Evolutionary conservation across 2,888 invertebrate genomes (phyloP).

Genomic region (Uloborus plumipes): DNA sequence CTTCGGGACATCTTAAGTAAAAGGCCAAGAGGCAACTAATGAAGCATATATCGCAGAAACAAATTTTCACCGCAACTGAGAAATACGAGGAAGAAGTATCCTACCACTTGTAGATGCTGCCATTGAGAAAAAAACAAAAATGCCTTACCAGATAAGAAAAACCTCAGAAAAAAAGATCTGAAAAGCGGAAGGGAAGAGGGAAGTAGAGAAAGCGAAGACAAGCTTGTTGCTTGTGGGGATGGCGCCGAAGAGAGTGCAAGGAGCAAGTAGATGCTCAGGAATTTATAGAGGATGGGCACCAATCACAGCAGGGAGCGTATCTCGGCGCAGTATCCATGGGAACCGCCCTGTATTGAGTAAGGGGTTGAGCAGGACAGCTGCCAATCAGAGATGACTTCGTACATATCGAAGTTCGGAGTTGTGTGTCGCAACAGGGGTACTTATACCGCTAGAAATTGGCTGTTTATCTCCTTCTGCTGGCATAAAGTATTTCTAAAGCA

Average conservation of each 20-base stretch:
- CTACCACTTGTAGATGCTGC: too few species aligned
- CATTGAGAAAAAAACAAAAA: too few species aligned
- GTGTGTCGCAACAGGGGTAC: background rate
- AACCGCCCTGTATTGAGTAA: slow-evolving; percentile 51
- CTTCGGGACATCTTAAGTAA: too few species aligned
- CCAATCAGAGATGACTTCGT: slow-evolving; percentile 56
- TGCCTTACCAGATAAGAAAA: background rate
- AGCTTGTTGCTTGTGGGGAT: slow-evolving; percentile 30
- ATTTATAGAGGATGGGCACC: slow-evolving; percentile 33
- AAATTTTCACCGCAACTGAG: too few species aligned
- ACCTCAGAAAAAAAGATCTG: slow-evolving; percentile 6
- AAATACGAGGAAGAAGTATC: too few species aligned
- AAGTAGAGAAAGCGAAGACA: slow-evolving; percentile 13
- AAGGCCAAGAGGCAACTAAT: too few species aligned
- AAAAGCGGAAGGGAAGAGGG: slow-evolving; percentile 3
- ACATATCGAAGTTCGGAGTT: slow-evolving; percentile 1
- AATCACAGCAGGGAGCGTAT: slow-evolving; percentile 15
- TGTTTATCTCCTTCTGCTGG: slow-evolving; percentile 5
- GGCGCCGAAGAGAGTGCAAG: slow-evolving; percentile 43
- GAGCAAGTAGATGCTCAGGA: background rate
- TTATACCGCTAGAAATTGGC: slow-evolving; percentile 15
- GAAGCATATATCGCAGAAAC: too few species aligned
- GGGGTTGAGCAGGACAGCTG: slow-evolving; percentile 43
- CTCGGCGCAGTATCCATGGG: slow-evolving; percentile 36
- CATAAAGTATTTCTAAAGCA: background rate